A percentile compares a stretch with the other conserved stretches of the same genome.
Evolutionary conservation across 2,797 vertebrate species (phyloP).

Genomic region (Sebastes iracundus): DNA sequence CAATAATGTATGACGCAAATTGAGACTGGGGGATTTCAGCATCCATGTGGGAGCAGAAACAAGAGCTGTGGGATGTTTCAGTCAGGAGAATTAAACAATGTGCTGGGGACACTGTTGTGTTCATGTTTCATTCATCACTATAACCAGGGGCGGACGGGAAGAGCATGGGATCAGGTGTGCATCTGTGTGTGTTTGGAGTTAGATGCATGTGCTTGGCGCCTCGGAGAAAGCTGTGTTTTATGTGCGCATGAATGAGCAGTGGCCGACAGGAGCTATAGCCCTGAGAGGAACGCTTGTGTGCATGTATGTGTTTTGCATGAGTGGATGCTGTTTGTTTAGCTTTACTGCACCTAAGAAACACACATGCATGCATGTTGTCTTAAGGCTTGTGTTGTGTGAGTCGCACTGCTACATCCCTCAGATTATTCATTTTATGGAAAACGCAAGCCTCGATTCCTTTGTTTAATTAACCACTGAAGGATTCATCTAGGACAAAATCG

Average conservation of each 20-base stretch:
- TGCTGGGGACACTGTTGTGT: neutral
- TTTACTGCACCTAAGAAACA: slow-evolving; percentile 2
- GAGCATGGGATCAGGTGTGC: slow-evolving; percentile 44
- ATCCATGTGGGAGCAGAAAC: neutral
- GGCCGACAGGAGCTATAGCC: slow-evolving; percentile 31
- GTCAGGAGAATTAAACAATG: slow-evolving; percentile 15
- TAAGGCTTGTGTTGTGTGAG: neutral
- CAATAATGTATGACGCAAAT: neutral
- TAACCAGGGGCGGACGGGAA: slow-evolving; percentile 4
- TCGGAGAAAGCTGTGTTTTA: slow-evolving; percentile 28
- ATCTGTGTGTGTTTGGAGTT: slow-evolving; percentile 15
- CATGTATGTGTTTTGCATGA: slow-evolving; percentile 50
- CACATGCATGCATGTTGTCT: slow-evolving; percentile 7
- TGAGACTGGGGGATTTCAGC: neutral
- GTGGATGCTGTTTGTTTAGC: slow-evolving; percentile 23
- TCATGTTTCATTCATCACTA: slow-evolving; percentile 59
- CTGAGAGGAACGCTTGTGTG: slow-evolving; percentile 21
- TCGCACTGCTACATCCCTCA: neutral
- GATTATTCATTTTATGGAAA: neutral
- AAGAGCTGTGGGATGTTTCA: neutral
- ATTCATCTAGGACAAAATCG: slow-evolving; percentile 8
- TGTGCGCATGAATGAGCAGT: slow-evolving; percentile 45
- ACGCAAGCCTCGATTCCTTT: slow-evolving; percentile 24
- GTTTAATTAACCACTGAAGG: slow-evolving; percentile 41
- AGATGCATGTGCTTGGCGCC: slow-evolving; percentile 3